These are phyloP conservation scores for Amblyjoppa proteus DNA, from an alignment of 2,888 invertebrate genomes.

Conservation along the genomic window DNA sequence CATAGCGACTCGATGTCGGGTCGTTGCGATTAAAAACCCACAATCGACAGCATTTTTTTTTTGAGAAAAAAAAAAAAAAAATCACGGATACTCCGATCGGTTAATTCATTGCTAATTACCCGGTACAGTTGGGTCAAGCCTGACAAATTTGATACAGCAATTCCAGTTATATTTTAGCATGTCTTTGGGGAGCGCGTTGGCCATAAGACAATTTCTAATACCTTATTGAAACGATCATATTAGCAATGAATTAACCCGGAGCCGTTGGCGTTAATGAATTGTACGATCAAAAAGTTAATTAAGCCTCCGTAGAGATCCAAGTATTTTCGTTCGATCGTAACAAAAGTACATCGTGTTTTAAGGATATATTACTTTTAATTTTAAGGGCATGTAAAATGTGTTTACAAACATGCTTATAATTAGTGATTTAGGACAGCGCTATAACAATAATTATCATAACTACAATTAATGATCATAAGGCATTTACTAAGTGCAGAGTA, in stretches of 20 bases:
- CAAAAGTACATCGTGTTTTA: conserved; percentile 80
- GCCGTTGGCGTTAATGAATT: conserved; percentile 60
- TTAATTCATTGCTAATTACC: conserved; percentile 50
- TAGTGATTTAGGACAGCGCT: conserved; percentile 84
- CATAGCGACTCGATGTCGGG: conserved; percentile 33
- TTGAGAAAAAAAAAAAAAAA: conserved; percentile 14
- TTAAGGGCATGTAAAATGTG: conserved; percentile 85
- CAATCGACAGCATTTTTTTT: conserved; percentile 42
- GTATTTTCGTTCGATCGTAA: conserved; percentile 77
- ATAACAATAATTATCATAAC: conserved; percentile 85
- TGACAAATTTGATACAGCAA: neutral
- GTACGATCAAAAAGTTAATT: conserved; percentile 61
- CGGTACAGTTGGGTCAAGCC: conserved; percentile 21
- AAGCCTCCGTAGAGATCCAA: conserved; percentile 74
- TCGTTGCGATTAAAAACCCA: conserved; percentile 29
- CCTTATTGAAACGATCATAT: conserved; percentile 18
- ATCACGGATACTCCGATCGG: conserved; percentile 35
- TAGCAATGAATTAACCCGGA: conserved; percentile 52
- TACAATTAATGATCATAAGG: conserved; percentile 84
- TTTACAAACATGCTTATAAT: conserved; percentile 84
- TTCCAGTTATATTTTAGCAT: neutral
- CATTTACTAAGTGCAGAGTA: conserved; percentile 85
- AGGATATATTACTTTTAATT: conserved; percentile 83
- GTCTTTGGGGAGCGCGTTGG: conserved; percentile 1
- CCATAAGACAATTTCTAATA: conserved; percentile 12